Base-by-base conservation (phyloP, 2,888 invertebrate species). In the Nymphalis urticae region DNA sequence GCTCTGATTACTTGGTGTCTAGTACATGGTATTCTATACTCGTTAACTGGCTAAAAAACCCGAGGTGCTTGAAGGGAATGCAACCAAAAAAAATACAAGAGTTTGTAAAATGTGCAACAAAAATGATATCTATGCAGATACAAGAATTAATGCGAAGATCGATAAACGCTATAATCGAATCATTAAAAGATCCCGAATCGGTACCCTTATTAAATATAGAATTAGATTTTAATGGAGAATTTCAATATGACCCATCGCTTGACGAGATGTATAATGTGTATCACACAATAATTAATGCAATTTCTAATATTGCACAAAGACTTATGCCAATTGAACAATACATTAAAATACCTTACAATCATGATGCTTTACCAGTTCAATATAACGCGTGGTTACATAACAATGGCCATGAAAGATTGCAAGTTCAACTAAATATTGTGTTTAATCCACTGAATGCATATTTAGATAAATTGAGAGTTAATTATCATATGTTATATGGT, bases 71-170 rank as follows among this genome's bases (percentile, higher is more conserved):
- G 13, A 86, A 79, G 80, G 88, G 87, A 21, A 87, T 93, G 88
- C 82, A 81, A 17, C 76, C 79, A 1, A 92, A 86, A 70, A 86
- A 80, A 73, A 81, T 90, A 72, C 82, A 89, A 0, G 81, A 82
- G 21, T 92, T 93, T 77, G 84, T 93, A 6, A 85, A 76, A 75
- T 92, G 91, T 76, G 88, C 92, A 19, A 88, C 88, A 16, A 92
- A 85, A 82, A 89, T 90, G 79, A 92, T 93, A 78, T 88, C 91
- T 4, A 89, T 93, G 77, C 94, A 95, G 83, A 93, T 97, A 75
- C 94, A 95, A 75, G 94, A 95, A 76, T 80, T 95, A 48, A 95
- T 96, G 90, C 93, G 95, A 62, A 89, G 93, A 64, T 96, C 96
- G 9, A 94, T 96, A 59, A 89, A 94, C 56, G 93, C 94, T 73